phyloP scores from a whole-genome alignment of 2,888 invertebrate genomes.

The Noctua fimbriata region DNA sequence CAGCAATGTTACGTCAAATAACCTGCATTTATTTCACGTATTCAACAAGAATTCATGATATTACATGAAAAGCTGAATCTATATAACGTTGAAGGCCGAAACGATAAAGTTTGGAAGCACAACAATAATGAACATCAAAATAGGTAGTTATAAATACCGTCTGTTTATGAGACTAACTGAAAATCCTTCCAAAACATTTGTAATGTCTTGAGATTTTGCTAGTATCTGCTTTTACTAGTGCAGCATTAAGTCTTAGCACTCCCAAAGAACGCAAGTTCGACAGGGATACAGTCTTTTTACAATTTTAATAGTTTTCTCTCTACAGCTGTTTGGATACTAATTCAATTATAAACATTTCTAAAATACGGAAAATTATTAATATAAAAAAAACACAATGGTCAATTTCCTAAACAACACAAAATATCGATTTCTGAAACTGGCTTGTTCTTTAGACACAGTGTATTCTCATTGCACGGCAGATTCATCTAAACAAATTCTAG shows the following conservation, averaged over 20 bases:
- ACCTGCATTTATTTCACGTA: conserved; percentile 21
- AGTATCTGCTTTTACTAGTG: conserved; percentile 43
- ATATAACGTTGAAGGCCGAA: conserved; percentile 60
- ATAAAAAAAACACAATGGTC: background rate
- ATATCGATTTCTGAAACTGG: background rate
- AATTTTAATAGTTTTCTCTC: background rate
- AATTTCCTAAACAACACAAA: background rate
- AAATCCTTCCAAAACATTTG: conserved; percentile 60
- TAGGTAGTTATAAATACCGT: conserved; percentile 70
- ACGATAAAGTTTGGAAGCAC: conserved; percentile 63
- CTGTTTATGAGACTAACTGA: conserved; percentile 66
- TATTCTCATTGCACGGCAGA: background rate
- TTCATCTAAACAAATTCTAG: conserved; percentile 42
- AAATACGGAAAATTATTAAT: background rate
- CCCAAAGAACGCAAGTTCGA: background rate
- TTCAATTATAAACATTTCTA: background rate
- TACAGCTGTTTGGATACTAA: background rate
- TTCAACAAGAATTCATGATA: conserved; percentile 31
- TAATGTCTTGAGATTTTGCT: conserved; percentile 27
- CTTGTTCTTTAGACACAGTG: background rate
- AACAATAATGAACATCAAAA: conserved; percentile 71
- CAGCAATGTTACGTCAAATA: conserved; percentile 18
- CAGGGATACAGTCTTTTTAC: background rate
- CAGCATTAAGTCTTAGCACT: background rate
- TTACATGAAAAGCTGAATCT: conserved; percentile 31